Percentiles rank a stretch among this genome's conserved stretches.
Conservation (phyloP, 2,888 invertebrate species). For the Torymus aiolomorphi region DNA sequence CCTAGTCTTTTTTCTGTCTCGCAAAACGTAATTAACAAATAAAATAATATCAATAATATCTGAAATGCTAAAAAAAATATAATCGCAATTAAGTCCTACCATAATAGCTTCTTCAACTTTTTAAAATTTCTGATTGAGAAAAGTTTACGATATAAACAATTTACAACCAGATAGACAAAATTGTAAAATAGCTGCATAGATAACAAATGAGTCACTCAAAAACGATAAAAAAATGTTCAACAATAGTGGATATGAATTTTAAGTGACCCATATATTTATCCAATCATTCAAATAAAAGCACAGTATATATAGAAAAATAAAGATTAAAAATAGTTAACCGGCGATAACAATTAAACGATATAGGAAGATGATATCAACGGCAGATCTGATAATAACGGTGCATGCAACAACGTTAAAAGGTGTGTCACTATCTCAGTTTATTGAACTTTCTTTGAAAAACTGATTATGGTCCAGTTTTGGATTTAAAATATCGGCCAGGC, state of each 20-base stretch:
- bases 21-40: conserved; percentile 48
- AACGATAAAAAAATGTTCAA: background rate
- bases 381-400: conserved; percentile 41
- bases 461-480: too few relatives aligned
- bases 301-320: background rate
- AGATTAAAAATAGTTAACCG: conserved; percentile 21
- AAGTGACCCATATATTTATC: conserved; percentile 13
- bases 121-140: conserved; percentile 1
- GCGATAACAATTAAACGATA: conserved; percentile 27
- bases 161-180: conserved; percentile 42
- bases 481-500: too few relatives aligned
- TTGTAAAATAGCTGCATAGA: conserved; percentile 23
- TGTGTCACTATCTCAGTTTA: conserved; percentile 12
- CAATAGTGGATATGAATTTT: background rate
- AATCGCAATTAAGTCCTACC: conserved; percentile 1
- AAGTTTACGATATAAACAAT: conserved; percentile 17
- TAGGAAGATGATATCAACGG: conserved; percentile 26
- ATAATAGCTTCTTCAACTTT: background rate
- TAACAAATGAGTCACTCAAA: conserved; percentile 16
- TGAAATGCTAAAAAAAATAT: conserved; percentile 17
- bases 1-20: conserved; percentile 41
- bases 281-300: conserved; percentile 30
- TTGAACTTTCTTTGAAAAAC: too few relatives aligned
- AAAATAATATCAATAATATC: conserved; percentile 41
- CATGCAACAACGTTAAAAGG: conserved; percentile 46